These are phyloP conservation scores for Brachionus manjavacas DNA, from an alignment of 1,140 invertebrate genomes.

Conservation along the genomic window DNA sequence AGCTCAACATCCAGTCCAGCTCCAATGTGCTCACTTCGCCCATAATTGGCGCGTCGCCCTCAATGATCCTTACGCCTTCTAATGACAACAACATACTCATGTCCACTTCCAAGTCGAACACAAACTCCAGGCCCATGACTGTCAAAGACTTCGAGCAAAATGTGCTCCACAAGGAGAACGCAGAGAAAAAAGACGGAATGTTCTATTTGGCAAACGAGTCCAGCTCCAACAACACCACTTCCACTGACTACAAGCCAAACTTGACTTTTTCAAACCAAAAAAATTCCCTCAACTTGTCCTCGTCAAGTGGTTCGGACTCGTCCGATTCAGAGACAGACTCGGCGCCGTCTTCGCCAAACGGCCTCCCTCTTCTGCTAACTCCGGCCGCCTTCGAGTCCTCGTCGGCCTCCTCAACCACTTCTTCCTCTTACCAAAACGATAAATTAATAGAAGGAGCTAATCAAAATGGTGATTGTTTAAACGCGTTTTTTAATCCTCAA, in stretches of 20 bases:
- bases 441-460: not conserved
- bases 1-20: constrained; percentile 27
- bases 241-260: not conserved
- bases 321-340: constrained; percentile 38
- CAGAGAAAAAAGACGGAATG: not conserved
- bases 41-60: constrained; percentile 20
- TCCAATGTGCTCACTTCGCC: not conserved
- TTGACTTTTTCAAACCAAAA: not conserved
- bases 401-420: constrained; percentile 22
- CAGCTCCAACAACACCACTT: constrained; percentile 9
- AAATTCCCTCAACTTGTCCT: constrained; percentile 4
- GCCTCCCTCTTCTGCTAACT: constrained; percentile 1
- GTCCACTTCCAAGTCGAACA: not conserved
- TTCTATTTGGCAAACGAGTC: constrained; percentile 8
- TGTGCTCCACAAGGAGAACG: not conserved
- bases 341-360: not conserved
- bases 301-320: not conserved
- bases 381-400: constrained; percentile 38
- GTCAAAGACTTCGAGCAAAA: constrained; percentile 40
- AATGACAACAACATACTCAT: constrained; percentile 7
- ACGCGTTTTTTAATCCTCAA: constrained; percentile 29
- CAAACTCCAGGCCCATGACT: constrained; percentile 24
- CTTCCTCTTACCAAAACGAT: constrained; percentile 22
- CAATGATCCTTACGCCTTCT: constrained; percentile 17
- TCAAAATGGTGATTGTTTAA: not conserved